phyloP scores from a whole-genome alignment of 2,113 vertebrate genomes.

The Gasterosteus nipponicus region DNA sequence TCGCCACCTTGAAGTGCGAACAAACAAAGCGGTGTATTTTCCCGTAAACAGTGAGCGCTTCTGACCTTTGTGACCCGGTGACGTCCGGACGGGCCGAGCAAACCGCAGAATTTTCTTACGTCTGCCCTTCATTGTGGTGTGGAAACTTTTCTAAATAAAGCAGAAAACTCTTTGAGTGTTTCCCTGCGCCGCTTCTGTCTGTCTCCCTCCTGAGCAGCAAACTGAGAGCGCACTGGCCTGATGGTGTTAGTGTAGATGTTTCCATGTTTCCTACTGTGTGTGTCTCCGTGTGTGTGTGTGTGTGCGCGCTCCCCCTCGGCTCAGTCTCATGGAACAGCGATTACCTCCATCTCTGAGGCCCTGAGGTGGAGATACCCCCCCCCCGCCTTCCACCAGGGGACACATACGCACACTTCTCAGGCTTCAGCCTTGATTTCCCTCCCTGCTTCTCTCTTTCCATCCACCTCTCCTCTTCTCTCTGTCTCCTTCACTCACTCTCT shows the following conservation, averaged over 20 bases:
- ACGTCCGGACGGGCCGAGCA: background rate
- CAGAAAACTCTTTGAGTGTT: slow-evolving; percentile 3
- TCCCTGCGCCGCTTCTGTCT: slow-evolving; percentile 8
- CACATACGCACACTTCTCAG: slow-evolving; percentile 29
- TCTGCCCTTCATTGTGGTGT: background rate
- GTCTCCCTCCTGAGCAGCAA: slow-evolving; percentile 45
- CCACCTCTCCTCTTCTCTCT: slow-evolving; percentile 17
- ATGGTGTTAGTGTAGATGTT: slow-evolving; percentile 34
- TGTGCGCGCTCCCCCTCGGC: slow-evolving; percentile 39
- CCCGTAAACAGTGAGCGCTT: background rate
- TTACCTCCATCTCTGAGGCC: slow-evolving; percentile 63
- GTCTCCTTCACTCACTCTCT: slow-evolving; percentile 34
- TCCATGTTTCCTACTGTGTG: slow-evolving; percentile 23
- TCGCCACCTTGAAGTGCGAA: background rate
- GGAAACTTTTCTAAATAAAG: slow-evolving; percentile 11
- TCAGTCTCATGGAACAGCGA: slow-evolving; percentile 63
- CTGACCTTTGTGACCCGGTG: background rate
- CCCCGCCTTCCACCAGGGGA: slow-evolving; percentile 56
- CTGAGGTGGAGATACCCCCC: slow-evolving; percentile 52
- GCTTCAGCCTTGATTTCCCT: slow-evolving; percentile 47
- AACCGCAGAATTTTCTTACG: slow-evolving; percentile 3
- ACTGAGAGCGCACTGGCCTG: too few relatives aligned
- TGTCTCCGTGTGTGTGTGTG: slow-evolving; percentile 25
- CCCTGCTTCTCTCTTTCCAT: slow-evolving; percentile 17
- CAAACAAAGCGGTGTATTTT: background rate